Conservation (phyloP, 2,113 vertebrate genomes). For the Morone saxatilis region DNA sequence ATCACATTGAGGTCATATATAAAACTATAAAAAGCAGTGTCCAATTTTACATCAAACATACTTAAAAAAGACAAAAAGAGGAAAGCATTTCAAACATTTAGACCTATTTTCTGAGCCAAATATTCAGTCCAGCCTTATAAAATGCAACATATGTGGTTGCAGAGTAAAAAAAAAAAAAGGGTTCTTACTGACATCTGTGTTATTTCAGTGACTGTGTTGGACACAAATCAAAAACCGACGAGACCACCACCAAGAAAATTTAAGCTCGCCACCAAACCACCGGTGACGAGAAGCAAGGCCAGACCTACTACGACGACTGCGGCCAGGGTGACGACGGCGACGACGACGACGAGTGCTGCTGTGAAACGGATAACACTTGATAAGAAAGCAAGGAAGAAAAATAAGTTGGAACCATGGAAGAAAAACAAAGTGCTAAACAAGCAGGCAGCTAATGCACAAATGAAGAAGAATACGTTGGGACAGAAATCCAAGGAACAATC, state of each 20-base stretch:
- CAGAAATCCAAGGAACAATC: conserved; percentile 8
- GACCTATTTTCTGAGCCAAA: conserved; percentile 10
- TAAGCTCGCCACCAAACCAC: conserved; percentile 68
- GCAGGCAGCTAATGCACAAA: conserved; percentile 23
- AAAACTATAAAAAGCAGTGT: conserved; percentile 54
- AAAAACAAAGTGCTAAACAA: conserved; percentile 45
- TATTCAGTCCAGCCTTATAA: conserved; percentile 15
- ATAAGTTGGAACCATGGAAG: conserved; percentile 25
- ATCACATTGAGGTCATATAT: conserved; percentile 30
- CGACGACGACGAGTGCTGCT: neutral
- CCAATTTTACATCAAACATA: conserved; percentile 51
- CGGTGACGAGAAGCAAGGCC: conserved; percentile 35
- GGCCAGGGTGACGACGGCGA: neutral
- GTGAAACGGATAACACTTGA: conserved; percentile 28
- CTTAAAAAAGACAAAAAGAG: conserved; percentile 26
- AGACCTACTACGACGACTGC: neutral
- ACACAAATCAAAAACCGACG: conserved; percentile 75
- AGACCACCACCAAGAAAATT: conserved; percentile 77
- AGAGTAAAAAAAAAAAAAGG: neutral
- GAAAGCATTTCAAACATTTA: conserved; percentile 49
- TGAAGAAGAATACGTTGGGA: conserved; percentile 33
- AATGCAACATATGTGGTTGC: conserved; percentile 24
- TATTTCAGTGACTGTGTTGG: conserved; percentile 79
- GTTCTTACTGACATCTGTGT: conserved; percentile 48
- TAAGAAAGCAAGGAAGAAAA: conserved; percentile 20